These are phyloP conservation scores for Neoaliturus tenellus DNA, from an alignment of 2,888 invertebrate species.

Conservation along the genomic window DNA sequence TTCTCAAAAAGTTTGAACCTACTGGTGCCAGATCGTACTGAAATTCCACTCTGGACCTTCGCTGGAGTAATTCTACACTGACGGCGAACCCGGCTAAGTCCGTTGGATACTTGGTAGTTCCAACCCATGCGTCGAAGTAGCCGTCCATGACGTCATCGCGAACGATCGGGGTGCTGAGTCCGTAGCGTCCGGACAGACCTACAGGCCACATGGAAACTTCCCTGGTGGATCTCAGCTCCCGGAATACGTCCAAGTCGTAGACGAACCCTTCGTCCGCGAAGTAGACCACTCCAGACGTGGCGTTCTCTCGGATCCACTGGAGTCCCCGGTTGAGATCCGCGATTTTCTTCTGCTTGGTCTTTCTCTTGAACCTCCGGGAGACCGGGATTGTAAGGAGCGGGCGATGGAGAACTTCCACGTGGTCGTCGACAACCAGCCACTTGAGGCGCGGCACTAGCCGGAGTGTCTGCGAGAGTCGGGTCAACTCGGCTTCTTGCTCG, in stretches of 20 bases:
- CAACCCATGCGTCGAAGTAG: conserved; percentile 88
- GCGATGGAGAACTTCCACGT: no score
- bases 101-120: conserved; percentile 84
- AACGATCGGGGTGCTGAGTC: conserved; percentile 82
- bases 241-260: conserved; percentile 84
- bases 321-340: conserved; percentile 85
- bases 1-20: conserved; percentile 85
- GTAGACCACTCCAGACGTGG: conserved; percentile 82
- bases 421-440: neutral
- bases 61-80: conserved; percentile 78
- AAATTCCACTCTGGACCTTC: conserved; percentile 79
- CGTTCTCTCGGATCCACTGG: conserved; percentile 81
- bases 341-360: conserved; percentile 75
- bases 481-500: neutral
- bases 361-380: conserved; percentile 71
- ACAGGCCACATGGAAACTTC: no score
- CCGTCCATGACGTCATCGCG: conserved; percentile 77
- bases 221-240: conserved; percentile 76
- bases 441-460: neutral
- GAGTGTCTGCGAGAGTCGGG: neutral
- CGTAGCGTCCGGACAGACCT: conserved; percentile 67
- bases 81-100: conserved; percentile 93
- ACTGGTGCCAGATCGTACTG: conserved; percentile 83
- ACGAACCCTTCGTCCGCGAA: conserved; percentile 91
- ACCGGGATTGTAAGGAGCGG: conserved; percentile 74